Conservation (phyloP, 1,140 invertebrate genomes). For the Diplogasteroides magnus region DNA sequence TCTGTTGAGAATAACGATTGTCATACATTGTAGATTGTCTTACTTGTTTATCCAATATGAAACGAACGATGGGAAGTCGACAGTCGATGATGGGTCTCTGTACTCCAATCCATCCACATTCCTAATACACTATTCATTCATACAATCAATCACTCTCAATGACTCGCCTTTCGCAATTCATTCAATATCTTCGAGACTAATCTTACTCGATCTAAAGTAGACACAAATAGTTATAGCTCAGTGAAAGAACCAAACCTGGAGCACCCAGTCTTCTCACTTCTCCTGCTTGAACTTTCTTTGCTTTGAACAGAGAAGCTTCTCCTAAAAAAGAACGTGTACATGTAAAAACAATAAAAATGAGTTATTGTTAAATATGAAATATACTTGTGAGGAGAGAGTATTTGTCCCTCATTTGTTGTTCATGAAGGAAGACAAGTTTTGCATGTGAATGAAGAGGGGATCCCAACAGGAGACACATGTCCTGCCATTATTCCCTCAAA, state of each 20-base stretch:
- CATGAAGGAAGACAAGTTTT: background rate
- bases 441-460: background rate
- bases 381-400: background rate
- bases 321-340: background rate
- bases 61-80: conserved; percentile 17
- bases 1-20: too few species aligned
- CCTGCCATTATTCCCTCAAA: background rate
- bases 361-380: background rate
- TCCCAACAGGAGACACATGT: background rate
- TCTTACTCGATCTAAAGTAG: background rate
- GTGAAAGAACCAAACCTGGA: background rate
- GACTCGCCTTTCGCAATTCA: background rate
- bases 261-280: background rate
- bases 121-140: conserved; percentile 13
- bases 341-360: too few species aligned
- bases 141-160: background rate
- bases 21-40: background rate
- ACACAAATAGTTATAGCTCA: background rate
- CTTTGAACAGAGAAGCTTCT: background rate
- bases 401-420: background rate
- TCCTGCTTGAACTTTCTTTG: background rate
- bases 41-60: conserved; percentile 8
- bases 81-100: conserved; percentile 15
- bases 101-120: conserved; percentile 11
- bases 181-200: background rate